Base-by-base conservation (phyloP, 2,113 vertebrate genomes). In the Melanocharis versteri region DNA sequence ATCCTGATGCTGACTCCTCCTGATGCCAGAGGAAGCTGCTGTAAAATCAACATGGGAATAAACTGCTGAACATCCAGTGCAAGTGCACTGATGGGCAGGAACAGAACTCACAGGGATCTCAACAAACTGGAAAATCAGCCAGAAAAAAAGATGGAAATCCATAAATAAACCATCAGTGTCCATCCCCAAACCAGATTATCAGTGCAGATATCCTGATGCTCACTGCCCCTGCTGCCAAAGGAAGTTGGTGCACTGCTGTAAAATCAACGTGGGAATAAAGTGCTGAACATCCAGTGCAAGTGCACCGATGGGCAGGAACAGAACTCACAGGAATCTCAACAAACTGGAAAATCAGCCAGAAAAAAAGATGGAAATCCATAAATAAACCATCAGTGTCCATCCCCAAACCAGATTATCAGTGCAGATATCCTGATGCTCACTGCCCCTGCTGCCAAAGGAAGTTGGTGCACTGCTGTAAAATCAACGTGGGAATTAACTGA, bases 331-430 rank as follows among this genome's bases (percentile, higher is more conserved):
- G 40, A 20, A 11, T 47, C 60, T 24, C 1, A 31, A 3, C 53
- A 23, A 45, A 48, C 5, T 37, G 54, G 2, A 37, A 58, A 47
- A 47, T 14, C n/a, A 47, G 53, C 40, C 53, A 28, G 53, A 27
- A 73, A 73, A 18, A 28, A 13, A 1, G 40, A 14, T 47, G 27
- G 15, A 60, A 60, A 31, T 37, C n/a, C 56, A 47, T 8, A 39
- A 44, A 60, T 3, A n/a, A 89, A 53, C 48, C 35, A 45, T 6
- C 39, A 11, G 4, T 1, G 13, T 1, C 3, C 39, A 22, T 13
- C 1, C 2, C 30, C 21, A 72, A 87, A 16, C 3, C 75, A 75
- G 56, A 7, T 0, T 7, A 8, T 5, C 47, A 50, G 33, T 0
- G 13, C 5, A 30, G 54, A 68, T 9, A 64, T 4, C 40, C 89